These are phyloP conservation scores for Eulacestoma nigropectus DNA, from an alignment of 2,113 vertebrate genomes.

Conservation along the genomic window DNA sequence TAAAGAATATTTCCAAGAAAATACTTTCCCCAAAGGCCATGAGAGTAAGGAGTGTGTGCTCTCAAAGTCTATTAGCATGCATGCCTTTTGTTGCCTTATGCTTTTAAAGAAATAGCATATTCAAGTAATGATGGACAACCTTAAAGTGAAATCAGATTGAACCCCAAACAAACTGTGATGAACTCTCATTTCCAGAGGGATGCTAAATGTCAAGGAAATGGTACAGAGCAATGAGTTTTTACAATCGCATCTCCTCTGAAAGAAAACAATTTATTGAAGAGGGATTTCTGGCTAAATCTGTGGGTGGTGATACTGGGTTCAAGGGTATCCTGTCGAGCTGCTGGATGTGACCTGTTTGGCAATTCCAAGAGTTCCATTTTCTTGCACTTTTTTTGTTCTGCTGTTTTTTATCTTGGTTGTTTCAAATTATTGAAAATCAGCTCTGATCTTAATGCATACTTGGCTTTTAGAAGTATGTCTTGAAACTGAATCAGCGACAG, in stretches of 20 bases:
- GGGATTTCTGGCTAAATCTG: neutral
- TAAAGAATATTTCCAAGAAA: neutral
- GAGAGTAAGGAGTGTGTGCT: neutral
- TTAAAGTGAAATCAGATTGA: neutral
- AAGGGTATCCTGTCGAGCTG: neutral
- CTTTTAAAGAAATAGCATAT: neutral
- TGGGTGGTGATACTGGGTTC: neutral
- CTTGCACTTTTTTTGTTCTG: neutral
- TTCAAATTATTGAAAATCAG: neutral
- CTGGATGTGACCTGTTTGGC: neutral
- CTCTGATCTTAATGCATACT: neutral
- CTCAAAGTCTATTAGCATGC: accelerated
- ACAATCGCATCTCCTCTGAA: neutral
- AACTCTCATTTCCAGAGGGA: neutral
- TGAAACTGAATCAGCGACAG: neutral
- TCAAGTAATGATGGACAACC: neutral
- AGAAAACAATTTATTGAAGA: neutral
- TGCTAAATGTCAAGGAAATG: neutral
- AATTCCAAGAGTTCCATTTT: neutral
- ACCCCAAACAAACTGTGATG: neutral
- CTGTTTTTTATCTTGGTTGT: neutral
- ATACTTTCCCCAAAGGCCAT: neutral
- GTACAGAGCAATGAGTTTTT: neutral
- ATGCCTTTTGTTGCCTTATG: neutral
- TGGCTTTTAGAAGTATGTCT: neutral